Base-by-base conservation (phyloP, 2,888 invertebrate species). In the Cryptophagus acutangulus region DNA sequence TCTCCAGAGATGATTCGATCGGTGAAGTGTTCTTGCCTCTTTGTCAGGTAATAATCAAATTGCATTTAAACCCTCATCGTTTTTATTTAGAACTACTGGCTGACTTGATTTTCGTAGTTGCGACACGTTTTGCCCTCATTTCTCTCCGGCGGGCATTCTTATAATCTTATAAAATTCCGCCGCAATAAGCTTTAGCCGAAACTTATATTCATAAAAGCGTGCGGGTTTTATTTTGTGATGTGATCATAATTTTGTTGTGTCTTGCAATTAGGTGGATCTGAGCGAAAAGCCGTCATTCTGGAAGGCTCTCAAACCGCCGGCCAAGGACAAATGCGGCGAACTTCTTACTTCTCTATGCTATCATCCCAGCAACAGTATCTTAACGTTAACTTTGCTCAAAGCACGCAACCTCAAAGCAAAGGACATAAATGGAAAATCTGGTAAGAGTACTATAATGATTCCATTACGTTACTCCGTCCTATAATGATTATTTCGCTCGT, bases 371-470 rank as follows among this genome's bases (percentile, higher is more conserved):
- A 93, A 92, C 74, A 92, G 93, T 54, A 84, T 92, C 46, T 75
- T 95, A 38, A 93, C 93, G 8, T 75, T 95, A 49, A 87, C 90
- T 14, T 78, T 94, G 55, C 80, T 94, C 62, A 94, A 95, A 71
- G 93, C 93, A 30, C 79, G 92, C 62, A 94, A 93, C 68, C 77
- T 95, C 51, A 94, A 94, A 71, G 94, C 94, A 31, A 94, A 94
- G 72, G 94, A 94, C 69, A 93, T 94, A 62, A 94, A 92, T 58
- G 94, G 94, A 61, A 92, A 90, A 73, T 91, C 89, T 69, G 89
- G 89, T 88, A 67, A 70, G 73, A 40, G n/a, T n/a, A n/a, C n/a
- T n/a, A n/a, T n/a, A n/a, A n/a, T n/a, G n/a, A n/a, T n/a, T n/a
- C n/a, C n/a, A n/a, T n/a, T n/a, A n/a, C n/a, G n/a, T n/a, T n/a